Evolutionary conservation across 2,888 invertebrate species (phyloP).

Genomic region (Minunthozetes semirufus): DNA sequence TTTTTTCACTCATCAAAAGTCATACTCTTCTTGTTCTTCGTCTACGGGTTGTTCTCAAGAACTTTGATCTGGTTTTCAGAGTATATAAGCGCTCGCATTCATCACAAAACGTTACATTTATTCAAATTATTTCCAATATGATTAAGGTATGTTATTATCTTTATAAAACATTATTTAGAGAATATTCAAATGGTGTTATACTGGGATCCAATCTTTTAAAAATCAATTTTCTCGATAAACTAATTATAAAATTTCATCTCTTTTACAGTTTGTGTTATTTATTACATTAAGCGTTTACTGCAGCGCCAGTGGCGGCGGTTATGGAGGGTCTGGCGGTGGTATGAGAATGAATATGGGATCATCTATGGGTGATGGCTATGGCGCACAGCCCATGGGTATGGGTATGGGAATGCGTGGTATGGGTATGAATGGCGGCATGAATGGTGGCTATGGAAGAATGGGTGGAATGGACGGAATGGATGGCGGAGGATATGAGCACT

Average conservation of each 20-base stretch:
- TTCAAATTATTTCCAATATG: not conserved
- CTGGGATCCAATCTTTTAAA: too few relatives aligned
- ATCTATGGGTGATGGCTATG: not conserved
- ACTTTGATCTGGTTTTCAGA: not conserved
- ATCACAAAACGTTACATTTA: not conserved
- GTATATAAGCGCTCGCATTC: not conserved
- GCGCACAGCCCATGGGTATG: not conserved
- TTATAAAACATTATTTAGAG: too few relatives aligned
- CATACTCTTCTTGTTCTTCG: not conserved
- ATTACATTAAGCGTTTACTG: not conserved
- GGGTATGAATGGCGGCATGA: not conserved
- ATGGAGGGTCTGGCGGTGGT: not conserved
- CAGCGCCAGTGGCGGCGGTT: not conserved
- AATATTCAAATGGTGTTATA: too few relatives aligned
- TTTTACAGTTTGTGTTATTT: not conserved
- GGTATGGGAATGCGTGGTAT: not conserved
- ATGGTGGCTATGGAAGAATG: not conserved
- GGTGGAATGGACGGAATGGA: not conserved
- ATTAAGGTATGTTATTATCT: too few relatives aligned
- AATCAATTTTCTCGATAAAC: not conserved
- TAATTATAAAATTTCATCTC: not conserved
- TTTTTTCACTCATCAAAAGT: not conserved
- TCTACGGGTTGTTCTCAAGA: not conserved
- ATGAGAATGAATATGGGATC: not conserved
- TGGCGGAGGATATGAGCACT: constrained; percentile 14